Evolutionary conservation across 1,140 invertebrate species (phyloP).

Genomic region (Tetramorium parvispinum): DNA sequence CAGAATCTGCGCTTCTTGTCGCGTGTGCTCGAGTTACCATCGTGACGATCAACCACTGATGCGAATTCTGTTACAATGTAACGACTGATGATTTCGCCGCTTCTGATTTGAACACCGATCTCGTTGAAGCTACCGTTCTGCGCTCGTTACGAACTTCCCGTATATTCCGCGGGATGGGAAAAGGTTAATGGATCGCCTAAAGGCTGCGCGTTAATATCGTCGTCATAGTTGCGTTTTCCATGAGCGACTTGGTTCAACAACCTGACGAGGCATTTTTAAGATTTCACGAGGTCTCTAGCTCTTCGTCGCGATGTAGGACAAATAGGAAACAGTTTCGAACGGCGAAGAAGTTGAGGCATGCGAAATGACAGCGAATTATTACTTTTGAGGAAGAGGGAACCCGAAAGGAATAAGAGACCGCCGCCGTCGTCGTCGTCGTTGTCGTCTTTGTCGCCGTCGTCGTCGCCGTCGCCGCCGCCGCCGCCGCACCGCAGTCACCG

Average conservation of each 20-base stretch:
- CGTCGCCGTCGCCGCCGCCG: background rate
- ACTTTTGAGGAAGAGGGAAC: conserved; percentile 46
- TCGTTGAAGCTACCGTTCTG: background rate
- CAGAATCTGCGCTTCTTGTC: background rate
- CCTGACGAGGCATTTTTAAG: conserved; percentile 27
- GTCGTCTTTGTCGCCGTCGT: background rate
- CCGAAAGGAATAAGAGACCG: background rate
- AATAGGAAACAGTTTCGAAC: conserved; percentile 15
- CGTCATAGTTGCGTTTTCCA: background rate
- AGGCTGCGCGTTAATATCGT: conserved; percentile 23
- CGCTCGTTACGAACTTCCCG: background rate
- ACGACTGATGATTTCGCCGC: conserved; percentile 21
- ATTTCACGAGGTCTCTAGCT: conserved; percentile 26
- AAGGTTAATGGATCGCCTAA: conserved; percentile 40
- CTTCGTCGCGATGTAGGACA: conserved; percentile 56
- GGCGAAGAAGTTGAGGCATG: conserved; percentile 46
- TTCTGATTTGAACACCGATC: background rate
- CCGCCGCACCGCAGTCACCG: conserved; percentile 25
- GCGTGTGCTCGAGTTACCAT: background rate
- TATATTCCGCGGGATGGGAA: background rate
- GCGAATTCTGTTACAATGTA: background rate
- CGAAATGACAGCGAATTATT: conserved; percentile 66
- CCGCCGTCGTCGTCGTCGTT: background rate
- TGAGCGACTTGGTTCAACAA: conserved; percentile 57
- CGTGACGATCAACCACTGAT: background rate